Evolutionary conservation across 2,797 vertebrate species (phyloP).

Genomic region (Lerista edwardsae): DNA sequence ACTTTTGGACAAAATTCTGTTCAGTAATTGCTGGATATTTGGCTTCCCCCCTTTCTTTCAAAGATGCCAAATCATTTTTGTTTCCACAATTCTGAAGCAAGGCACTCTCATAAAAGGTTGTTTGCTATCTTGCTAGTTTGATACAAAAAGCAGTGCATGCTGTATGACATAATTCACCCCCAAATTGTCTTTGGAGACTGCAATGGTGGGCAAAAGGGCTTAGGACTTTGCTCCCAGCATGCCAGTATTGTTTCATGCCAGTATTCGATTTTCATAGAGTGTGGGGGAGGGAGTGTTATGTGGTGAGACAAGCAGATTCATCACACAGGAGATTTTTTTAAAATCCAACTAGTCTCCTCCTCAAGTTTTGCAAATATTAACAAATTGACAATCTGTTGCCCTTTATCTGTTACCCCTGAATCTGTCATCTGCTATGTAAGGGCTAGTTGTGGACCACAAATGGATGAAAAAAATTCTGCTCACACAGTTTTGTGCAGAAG

Average conservation of each 20-base stretch:
- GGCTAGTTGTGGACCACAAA: not conserved
- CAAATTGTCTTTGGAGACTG: too few species aligned
- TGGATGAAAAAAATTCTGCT: not conserved
- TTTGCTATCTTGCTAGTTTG: not conserved
- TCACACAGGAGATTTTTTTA: not conserved
- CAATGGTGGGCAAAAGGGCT: too few species aligned
- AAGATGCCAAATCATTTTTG: not conserved
- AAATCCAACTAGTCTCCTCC: not conserved
- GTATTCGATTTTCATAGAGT: too few species aligned
- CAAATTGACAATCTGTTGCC: not conserved
- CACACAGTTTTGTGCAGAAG: too few species aligned
- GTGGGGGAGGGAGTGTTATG: too few species aligned
- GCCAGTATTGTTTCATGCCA: too few species aligned
- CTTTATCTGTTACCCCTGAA: not conserved
- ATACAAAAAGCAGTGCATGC: not conserved
- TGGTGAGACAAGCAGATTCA: not conserved
- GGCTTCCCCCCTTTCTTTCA: not conserved
- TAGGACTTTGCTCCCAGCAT: too few species aligned
- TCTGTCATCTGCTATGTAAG: not conserved
- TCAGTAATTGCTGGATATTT: not conserved
- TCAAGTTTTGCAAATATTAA: not conserved
- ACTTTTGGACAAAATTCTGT: conserved; percentile 8
- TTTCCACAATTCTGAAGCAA: not conserved
- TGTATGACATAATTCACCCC: not conserved
- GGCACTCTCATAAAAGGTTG: not conserved